These are phyloP conservation scores for Oryzias melastigma DNA, from an alignment of 2,113 vertebrate genomes.

Conservation along the genomic window DNA sequence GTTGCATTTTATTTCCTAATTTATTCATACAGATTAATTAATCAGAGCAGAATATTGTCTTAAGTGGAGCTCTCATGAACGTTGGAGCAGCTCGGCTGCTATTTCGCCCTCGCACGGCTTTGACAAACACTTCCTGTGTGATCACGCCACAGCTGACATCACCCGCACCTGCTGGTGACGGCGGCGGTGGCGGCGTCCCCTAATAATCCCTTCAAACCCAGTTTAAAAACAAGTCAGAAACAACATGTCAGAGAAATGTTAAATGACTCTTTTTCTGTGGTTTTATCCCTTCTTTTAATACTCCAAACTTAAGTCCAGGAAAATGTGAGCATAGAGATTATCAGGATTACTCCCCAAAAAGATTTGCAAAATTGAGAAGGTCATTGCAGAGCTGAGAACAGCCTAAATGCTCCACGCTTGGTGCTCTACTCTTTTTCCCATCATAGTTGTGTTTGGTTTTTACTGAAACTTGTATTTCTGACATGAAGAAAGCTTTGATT, in stretches of 20 bases:
- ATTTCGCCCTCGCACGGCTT: constrained; percentile 4
- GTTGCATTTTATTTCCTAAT: too few species aligned
- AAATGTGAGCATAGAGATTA: constrained; percentile 12
- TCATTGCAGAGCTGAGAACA: constrained; percentile 12
- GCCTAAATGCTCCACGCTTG: neutral
- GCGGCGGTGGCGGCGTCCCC: neutral
- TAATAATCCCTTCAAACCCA: neutral
- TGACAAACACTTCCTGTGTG: constrained; percentile 11
- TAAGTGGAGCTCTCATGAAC: constrained; percentile 1
- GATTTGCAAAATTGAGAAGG: constrained; percentile 1
- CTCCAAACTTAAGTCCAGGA: constrained; percentile 4
- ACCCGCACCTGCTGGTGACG: neutral
- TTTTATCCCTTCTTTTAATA: neutral
- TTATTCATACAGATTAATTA: too few species aligned
- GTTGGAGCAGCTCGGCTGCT: constrained; percentile 12
- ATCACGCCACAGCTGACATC: constrained; percentile 17
- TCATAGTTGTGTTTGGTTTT: constrained; percentile 1
- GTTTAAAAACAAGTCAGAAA: neutral
- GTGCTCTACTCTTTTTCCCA: neutral
- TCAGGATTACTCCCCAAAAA: constrained; percentile 13
- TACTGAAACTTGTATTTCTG: neutral
- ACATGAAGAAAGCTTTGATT: constrained; percentile 6
- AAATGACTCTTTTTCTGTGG: neutral
- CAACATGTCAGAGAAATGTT: neutral
- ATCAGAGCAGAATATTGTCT: too few species aligned